Base-by-base conservation (phyloP, 2,888 invertebrate genomes). In the Cosmorhoe ocellata region DNA sequence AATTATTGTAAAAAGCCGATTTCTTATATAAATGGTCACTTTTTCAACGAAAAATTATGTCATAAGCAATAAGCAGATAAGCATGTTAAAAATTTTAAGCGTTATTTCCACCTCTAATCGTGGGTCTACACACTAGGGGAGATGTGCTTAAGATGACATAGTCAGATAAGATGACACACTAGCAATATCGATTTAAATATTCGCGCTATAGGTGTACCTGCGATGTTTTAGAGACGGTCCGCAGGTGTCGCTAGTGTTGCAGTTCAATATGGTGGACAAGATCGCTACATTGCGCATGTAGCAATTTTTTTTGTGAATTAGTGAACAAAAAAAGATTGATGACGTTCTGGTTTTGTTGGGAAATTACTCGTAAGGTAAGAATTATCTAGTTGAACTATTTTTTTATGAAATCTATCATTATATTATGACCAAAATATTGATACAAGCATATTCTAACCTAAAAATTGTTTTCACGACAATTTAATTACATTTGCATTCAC, bases 261-360 rank as follows among this genome's bases (percentile, higher is more conserved):
- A 41, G 31, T 41, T 28, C 31, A 41, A 30, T 41, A 30, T 41
- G 31, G 24, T 30, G 40, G 40, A 30, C 40, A 40, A 30, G 40
- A 40, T 28, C 30, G 40, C 40, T n/a, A 40, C 40, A 40, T 40
- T 30, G 40, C 40, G 30, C 32, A 40, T 28, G 40, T 40, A 40
- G 40, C 30, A 30, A 40, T 28, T 13, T 27, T 40, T 40, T 40
- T 40, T 30, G 40, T 40, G 40, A 28, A 28, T 40, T 40, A 28
- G 30, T 28, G 28, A 30, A 28, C 28, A 40, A 40, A 40, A 40
- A 40, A 40, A 14, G 32, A 28, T 40, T 40, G 40, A 27, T 40
- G 30, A 40, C 40, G 40, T 30, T 40, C 30, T 40, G 28, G 40
- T 40, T 40, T 40, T 27, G 40, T 40, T 27, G 31, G 28, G 40